Base-by-base conservation (phyloP, 2,797 vertebrate species). In the Parauchenoglanis punctatus region DNA sequence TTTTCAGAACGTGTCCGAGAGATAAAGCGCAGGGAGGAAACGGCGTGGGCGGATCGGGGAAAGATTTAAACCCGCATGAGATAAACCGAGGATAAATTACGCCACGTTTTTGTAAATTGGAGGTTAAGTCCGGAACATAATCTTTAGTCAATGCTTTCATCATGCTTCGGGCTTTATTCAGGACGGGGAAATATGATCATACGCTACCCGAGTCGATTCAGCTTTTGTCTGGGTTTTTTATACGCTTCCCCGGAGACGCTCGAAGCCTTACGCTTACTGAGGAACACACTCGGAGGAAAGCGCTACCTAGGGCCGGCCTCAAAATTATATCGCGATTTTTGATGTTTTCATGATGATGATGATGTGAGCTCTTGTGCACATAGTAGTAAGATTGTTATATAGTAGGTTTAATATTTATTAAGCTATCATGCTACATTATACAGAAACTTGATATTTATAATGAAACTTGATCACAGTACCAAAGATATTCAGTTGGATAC, bases 1-100 rank as follows among this genome's bases (percentile, higher is more conserved):
- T 28, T 67, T n/a, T 52, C 25, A 82, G 81, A 63, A 49, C 44
- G 23, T n/a, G 78, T 40, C 28, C 11, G 18, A 28, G 56, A 28
- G 61, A 65, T 86, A 65, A 56, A 68, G 44, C 76, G 31, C 11
- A 46, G 54, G 81, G 68, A 49, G 61, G 83, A 73, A 52, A 70
- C 28, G 1, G 1, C 68, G 49, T 77, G 75, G 86, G 83, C 56
- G 83, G 40, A 85, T 86, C 25, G 77, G 59, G 31, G 18, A 54
- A 83, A 76, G 28, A 59, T 80, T 80, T 23, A 23, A 80, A 40
- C 10, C 56, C 54, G 31, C 28, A 58, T 11, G 18, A 54, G n/a
- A 52, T 52, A 52, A n/a, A 52, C 12, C 25, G 25, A 78, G 8
- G 49, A 35, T 78, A 20, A 31, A 78, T 56, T 35, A 18, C 3